Conservation (phyloP, 2,113 vertebrate genomes). For the Corythornis madagascariensis region DNA sequence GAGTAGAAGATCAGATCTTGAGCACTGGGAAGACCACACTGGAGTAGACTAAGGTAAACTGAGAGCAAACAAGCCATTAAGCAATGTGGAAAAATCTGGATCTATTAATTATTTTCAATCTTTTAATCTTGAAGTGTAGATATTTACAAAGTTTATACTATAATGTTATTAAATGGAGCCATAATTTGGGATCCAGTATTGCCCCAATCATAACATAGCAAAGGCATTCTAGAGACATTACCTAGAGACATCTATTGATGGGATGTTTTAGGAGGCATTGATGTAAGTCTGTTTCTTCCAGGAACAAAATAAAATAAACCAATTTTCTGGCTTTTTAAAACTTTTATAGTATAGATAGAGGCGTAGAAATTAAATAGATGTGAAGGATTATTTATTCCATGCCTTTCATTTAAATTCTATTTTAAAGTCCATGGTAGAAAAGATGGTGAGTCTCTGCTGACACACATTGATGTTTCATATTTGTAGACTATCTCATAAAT, state of each 20-base stretch:
- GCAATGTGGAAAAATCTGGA: neutral
- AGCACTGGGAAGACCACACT: neutral
- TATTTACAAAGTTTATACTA: neutral
- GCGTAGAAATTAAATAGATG: neutral
- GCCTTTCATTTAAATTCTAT: neutral
- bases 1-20: neutral
- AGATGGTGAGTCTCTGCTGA: neutral
- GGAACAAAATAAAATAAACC: neutral
- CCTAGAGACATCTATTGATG: too few species aligned
- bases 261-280: neutral
- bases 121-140: neutral
- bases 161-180: neutral
- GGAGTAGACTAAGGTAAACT: neutral
- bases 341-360: neutral
- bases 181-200: neutral
- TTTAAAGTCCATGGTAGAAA: neutral
- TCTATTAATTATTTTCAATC: neutral
- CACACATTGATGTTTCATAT: neutral
- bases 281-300: neutral
- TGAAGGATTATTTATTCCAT: neutral
- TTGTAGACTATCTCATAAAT: neutral
- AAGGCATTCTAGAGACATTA: neutral
- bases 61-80: neutral
- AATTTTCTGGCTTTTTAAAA: fast-evolving
- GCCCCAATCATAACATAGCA: neutral